Evolutionary conservation across 2,113 vertebrate species (phyloP), one percentile per base, ranked within the genome.

Genomic region (Budorcas taxicolor): DNA sequence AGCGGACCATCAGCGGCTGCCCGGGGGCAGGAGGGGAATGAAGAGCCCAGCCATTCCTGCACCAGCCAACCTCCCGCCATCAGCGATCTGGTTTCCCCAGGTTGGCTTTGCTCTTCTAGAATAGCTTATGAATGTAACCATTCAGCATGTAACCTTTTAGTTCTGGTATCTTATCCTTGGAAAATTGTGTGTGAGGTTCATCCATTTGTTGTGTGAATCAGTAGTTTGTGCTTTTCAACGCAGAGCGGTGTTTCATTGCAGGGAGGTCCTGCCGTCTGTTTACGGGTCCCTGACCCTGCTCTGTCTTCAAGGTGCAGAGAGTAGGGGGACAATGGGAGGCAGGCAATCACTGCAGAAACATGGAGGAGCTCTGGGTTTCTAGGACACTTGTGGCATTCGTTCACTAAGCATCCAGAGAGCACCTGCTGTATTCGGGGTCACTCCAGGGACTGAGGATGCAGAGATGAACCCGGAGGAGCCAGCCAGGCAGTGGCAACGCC

Each of bases 1-100:
- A 7, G 80, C 31, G 0, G 11, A 19, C 33, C 52, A 4, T 12
- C 1, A 4, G 17, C 31, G 11, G 15, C n/a, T 1, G 3, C 47
- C n/a, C 0, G 2, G 10, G 57, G 5, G 7, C 1, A 6, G 29
- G 5, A 9, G 4, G 2, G 7, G 10, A 0, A 0, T 7, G 4
- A 55, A 31, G 47, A 5, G 7, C 2, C 13, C 3, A 5, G 25
- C 43, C 64, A 5, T 7, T 10, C 47, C 50, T 1, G 47, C 25
- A 2, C 3, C 1, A n/a, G 25, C 6, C 17, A 43, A 13, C 71
- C 71, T 43, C 71, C n/a, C 1, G 1, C 71, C 1, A 0, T 7
- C 71, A 76, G 11, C 1, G 2, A 5, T 36, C 64, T 71, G 36
- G 2, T 14, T 76, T 43, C 36, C 36, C 5, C 13, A 7, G 12